These are phyloP conservation scores for Triplophysa bombifrons DNA, from an alignment of 2,797 vertebrate genomes.

Conservation along the genomic window DNA sequence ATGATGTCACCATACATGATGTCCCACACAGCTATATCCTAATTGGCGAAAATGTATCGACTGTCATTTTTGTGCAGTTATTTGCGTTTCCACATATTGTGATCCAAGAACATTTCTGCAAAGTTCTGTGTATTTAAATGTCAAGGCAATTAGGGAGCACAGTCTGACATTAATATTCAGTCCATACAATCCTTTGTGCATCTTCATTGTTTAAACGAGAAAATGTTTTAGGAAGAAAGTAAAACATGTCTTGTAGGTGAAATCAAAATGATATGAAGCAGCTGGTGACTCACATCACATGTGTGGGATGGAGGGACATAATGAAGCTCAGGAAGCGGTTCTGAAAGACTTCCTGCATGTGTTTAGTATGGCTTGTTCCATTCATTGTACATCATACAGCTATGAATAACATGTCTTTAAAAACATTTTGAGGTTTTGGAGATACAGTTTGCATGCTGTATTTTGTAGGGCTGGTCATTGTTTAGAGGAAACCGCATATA, in stretches of 20 bases:
- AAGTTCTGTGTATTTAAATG: conserved; percentile 76
- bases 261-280: not conserved
- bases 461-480: no score
- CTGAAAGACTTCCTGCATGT: not conserved
- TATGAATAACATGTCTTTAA: conserved; percentile 85
- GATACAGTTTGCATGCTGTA: no score
- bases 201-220: not conserved
- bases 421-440: conserved; percentile 72
- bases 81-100: conserved; percentile 76
- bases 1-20: not conserved
- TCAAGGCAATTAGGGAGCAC: conserved; percentile 25
- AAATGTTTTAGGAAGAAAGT: not conserved
- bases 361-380: conserved; percentile 73
- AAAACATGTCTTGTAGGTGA: not conserved
- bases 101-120: conserved; percentile 82
- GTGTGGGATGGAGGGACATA: conserved; percentile 2
- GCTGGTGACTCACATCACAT: not conserved
- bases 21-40: not conserved
- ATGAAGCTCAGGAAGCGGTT: conserved; percentile 1
- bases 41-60: not conserved
- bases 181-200: not conserved
- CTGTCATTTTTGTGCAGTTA: conserved; percentile 66
- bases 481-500: no score
- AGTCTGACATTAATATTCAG: conserved; percentile 17
- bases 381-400: conserved; percentile 84